Base-by-base conservation (phyloP, 2,113 vertebrate genomes). In the Melanocharis versteri region DNA sequence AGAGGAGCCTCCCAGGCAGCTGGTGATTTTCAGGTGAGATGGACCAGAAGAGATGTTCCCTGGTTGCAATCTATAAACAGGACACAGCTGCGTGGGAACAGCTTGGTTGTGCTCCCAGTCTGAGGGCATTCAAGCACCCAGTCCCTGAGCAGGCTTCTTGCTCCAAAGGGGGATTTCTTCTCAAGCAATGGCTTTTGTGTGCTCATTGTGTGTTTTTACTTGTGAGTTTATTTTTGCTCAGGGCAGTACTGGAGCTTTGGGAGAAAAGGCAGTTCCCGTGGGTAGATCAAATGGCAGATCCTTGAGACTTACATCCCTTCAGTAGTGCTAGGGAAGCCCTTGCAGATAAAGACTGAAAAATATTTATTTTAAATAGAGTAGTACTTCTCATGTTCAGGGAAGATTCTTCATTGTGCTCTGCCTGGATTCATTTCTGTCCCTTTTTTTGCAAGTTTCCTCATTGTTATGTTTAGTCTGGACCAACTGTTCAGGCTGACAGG, bases 361-460 rank as follows among this genome's bases (percentile, higher is more conserved):
- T 96, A 96, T 86, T 97, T 97, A 96, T 95, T 97, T 97, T 90
- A 91, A 95, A 51, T 90, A 94, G 92, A 93, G 54, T 93, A 95
- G 95, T 87, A 30, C 82, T 94, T 95, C 92, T 96, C 45, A 1
- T 30, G 51, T 96, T 97, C 94, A 94, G 82, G 90, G 96, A 97
- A 86, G 94, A 51, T 64, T 73, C 54, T 54, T 71, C 51, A 7
- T 77, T 79, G 80, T 96, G 91, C 84, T 97, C 93, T 97, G 93
- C 91, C 95, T 95, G 95, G 77, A 53, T 84, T 86, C 1, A 19
- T 94, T 95, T 96, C 95, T 95, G 45, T 96, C 95, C 93, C 77
- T 89, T 21, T 77, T 93, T 73, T 91, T 95, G 80, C 95, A 89
- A 96, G 91, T 95, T 97, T 95, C 91, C 87, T 93, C 92, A 42